Evolutionary conservation across 2,888 invertebrate genomes (phyloP), one percentile per base, ranked within the genome.

Genomic region (Onchidella celtica): DNA sequence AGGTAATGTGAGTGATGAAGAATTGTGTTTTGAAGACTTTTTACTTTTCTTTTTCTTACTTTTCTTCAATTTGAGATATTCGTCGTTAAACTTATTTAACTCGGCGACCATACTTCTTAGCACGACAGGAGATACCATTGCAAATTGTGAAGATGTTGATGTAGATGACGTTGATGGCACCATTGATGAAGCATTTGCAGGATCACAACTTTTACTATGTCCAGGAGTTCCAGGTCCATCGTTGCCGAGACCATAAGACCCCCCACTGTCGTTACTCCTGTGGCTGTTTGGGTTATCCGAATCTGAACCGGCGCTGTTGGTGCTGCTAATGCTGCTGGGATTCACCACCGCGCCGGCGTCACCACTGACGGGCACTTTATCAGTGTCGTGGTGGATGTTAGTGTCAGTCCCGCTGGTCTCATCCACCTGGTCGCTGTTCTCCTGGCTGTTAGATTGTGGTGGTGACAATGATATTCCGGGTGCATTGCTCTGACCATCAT

Each of bases 81-180:
- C 89, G 47, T 89, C 88, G 69, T 88, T 86, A 83, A 89, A 91
- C 57, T 87, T 84, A 24, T 86, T 84, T 47, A 92, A 83, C 84
- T 92, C 92, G 6, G 82, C 82, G 17, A 92, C 87, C 11, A 92
- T 86, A 80, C 92, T 88, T 76, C 89, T 87, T 80, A 92, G 85
- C 4, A 92, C 90, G 21, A 87, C 82, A 32, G 82, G 82, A 1
- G 92, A 91, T 4, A 92, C 91, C 77, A 91, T 86, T n/a, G 55
- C 29, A 55, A 6, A 66, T 6, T 4, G 2, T 4, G 32, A 6
- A 21, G 40, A 34, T 27, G 68, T 55, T 55, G 77, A n/a, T 55
- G 4, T 3, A 11, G 21, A 24, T 27, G 78, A 9, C 32, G 77
- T 1, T 0, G 66, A 21, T n/a, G 11, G 6, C 1, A n/a, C 34